A percentile compares a stretch with the other conserved stretches of the same genome.
Conservation (phyloP, 2,888 invertebrate species). For the Synergus japonicus region DNA sequence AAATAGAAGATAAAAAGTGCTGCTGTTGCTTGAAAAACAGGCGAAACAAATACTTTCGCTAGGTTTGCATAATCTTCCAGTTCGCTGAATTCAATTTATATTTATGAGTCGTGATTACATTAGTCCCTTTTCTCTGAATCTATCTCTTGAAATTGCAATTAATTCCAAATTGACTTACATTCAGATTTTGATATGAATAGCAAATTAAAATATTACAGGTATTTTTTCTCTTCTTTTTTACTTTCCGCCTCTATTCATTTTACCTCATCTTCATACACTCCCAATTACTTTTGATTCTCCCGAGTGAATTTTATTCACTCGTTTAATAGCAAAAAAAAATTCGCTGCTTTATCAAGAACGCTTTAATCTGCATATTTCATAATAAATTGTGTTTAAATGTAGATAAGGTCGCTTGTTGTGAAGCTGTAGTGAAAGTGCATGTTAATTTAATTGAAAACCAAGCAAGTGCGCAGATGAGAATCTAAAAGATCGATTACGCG, state of each 20-base stretch:
- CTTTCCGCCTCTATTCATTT: neutral
- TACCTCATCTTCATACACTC: too few species aligned
- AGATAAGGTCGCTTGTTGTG: conserved; percentile 3
- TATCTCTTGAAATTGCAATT: neutral
- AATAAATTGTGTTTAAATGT: neutral
- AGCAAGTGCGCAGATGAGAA: neutral
- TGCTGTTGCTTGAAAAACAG: neutral
- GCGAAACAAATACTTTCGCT: conserved; percentile 10
- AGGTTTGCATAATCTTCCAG: conserved; percentile 26
- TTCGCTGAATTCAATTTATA: conserved; percentile 32
- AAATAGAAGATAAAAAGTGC: conserved; percentile 11
- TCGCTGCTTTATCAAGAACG: neutral
- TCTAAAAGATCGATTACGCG: conserved; percentile 19
- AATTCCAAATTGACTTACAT: neutral
- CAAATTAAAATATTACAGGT: neutral
- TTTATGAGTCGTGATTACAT: conserved; percentile 22
- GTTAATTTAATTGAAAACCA: conserved; percentile 23
- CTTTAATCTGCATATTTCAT: neutral
- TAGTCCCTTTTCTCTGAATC: neutral
- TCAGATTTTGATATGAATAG: too few species aligned
- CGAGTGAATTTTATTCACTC: neutral
- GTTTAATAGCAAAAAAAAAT: neutral
- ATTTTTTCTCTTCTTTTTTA: neutral
- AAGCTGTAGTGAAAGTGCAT: conserved; percentile 7
- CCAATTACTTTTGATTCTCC: neutral